phyloP scores from a whole-genome alignment of 23 tunicate species.

The Trididemnum nubilum region DNA sequence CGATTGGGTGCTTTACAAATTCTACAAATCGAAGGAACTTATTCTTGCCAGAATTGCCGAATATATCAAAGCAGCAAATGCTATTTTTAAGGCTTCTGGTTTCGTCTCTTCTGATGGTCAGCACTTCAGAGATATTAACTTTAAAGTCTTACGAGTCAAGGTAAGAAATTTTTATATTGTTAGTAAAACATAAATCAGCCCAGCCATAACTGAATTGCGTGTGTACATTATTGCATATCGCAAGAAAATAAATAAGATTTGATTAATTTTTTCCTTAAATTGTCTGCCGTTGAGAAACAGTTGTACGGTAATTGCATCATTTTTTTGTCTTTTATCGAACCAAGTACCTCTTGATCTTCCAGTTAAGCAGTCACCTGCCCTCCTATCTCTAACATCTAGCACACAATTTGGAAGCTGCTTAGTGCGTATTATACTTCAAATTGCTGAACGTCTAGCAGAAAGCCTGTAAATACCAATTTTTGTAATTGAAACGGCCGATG shows the following conservation, averaged over 20 bases:
- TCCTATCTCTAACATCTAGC: too few relatives aligned
- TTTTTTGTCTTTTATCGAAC: too few relatives aligned
- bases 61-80: conserved; percentile 84
- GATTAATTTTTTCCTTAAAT: not conserved
- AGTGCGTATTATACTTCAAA: too few relatives aligned
- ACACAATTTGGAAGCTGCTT: too few relatives aligned
- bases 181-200: not conserved
- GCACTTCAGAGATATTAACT: conserved; percentile 49
- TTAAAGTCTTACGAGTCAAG: conserved; percentile 66
- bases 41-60: conserved; percentile 68
- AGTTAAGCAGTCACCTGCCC: too few relatives aligned
- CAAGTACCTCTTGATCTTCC: too few relatives aligned
- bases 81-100: conserved; percentile 46
- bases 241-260: not conserved
- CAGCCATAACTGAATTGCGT: too few relatives aligned
- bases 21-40: conserved; percentile 21
- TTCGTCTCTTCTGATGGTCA: conserved; percentile 33
- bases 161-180: conserved; percentile 18
- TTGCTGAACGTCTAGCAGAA: too few relatives aligned
- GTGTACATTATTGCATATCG: not conserved
- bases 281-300: not conserved
- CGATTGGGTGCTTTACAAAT: conserved; percentile 49
- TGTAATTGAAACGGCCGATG: too few relatives aligned
- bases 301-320: not conserved
- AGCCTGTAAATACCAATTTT: too few relatives aligned